phyloP scores from a whole-genome alignment of 2,888 invertebrate genomes.

The Sinhomidia bicolor region DNA sequence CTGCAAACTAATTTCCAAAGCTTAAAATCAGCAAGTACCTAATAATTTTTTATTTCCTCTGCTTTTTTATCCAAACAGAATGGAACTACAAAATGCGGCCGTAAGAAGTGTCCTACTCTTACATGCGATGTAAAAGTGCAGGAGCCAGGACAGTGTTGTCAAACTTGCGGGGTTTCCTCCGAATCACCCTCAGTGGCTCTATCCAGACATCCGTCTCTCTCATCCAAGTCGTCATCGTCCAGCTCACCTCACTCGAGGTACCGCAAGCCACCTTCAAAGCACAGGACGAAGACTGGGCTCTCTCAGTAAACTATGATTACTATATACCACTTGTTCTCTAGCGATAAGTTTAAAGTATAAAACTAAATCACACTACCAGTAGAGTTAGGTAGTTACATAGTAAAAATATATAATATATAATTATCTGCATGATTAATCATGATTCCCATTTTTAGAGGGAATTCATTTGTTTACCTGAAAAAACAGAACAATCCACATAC shows the following conservation, averaged over 20 bases:
- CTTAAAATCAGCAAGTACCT: neutral
- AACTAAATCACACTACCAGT: constrained; percentile 45
- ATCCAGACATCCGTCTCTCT: constrained; percentile 66
- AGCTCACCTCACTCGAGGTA: constrained; percentile 72
- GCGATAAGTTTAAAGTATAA: neutral
- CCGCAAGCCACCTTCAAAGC: constrained; percentile 77
- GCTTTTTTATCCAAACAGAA: constrained; percentile 85
- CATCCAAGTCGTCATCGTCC: constrained; percentile 69
- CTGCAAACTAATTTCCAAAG: neutral
- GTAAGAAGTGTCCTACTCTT: constrained; percentile 90
- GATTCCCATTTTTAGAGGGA: constrained; percentile 21
- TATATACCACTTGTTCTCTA: neutral
- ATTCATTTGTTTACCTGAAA: constrained; percentile 66
- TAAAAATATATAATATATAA: neutral
- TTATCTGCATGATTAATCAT: constrained; percentile 42
- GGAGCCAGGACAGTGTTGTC: constrained; percentile 82
- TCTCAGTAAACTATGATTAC: constrained; percentile 64
- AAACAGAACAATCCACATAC: constrained; percentile 67
- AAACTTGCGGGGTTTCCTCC: constrained; percentile 79
- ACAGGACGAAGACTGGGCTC: constrained; percentile 74
- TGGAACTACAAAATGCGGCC: constrained; percentile 89
- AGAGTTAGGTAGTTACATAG: constrained; percentile 4
- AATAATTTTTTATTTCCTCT: constrained; percentile 35
- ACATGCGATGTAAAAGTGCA: constrained; percentile 84
- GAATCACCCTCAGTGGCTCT: constrained; percentile 58